Percentiles rank a stretch among this genome's conserved stretches.
These are phyloP conservation scores for Dasyornis broadbenti DNA, from an alignment of 2,113 vertebrate genomes.

Conservation along the genomic window DNA sequence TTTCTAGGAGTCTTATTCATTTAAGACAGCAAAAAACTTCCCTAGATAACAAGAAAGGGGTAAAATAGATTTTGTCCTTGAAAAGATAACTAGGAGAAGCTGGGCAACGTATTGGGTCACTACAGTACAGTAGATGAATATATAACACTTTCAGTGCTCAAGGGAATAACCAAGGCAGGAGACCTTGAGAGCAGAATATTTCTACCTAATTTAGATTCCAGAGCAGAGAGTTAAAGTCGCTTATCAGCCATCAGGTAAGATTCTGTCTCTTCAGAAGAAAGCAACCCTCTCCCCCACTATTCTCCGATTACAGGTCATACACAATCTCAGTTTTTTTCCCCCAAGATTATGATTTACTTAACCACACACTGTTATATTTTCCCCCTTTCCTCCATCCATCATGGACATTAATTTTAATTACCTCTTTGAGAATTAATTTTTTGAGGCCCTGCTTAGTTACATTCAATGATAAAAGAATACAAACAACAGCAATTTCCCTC, in stretches of 20 bases:
- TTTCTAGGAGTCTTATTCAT: not conserved
- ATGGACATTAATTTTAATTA: not conserved
- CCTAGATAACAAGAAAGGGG: not conserved
- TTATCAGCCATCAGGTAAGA: not conserved
- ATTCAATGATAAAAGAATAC: not conserved
- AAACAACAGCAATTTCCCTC: not conserved
- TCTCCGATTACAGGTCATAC: not conserved
- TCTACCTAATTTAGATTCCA: not conserved
- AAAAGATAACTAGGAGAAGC: not conserved
- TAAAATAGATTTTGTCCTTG: not conserved
- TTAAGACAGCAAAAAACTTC: not conserved
- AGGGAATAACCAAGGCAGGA: not conserved
- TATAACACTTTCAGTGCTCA: not conserved
- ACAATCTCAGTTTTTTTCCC: not conserved
- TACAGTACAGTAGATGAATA: not conserved
- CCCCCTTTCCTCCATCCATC: not conserved
- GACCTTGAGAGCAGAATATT: not conserved
- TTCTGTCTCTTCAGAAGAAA: not conserved
- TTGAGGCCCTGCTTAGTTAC: not conserved
- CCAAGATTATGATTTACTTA: not conserved
- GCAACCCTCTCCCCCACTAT: not conserved
- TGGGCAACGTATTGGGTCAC: not conserved
- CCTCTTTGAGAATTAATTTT: not conserved
- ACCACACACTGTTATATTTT: not conserved
- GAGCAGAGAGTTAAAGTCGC: not conserved